Evolutionary conservation across 2,797 vertebrate genomes (phyloP).

Genomic region (Spheniscus humboldti): DNA sequence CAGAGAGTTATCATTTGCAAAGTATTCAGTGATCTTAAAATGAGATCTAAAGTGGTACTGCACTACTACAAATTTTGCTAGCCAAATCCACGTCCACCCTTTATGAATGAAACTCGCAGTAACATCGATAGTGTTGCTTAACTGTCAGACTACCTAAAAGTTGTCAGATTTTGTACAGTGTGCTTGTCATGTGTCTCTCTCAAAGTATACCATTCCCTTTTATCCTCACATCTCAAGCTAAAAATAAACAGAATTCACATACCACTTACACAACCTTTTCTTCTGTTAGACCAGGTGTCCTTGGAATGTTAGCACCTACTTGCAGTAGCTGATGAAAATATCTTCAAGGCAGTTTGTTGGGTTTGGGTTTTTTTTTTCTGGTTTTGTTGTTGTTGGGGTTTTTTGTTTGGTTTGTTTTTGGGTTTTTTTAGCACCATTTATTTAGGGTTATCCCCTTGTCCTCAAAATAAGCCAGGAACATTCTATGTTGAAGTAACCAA

Average conservation of each 20-base stretch:
- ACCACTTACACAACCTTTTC: neutral
- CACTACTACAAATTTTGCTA: neutral
- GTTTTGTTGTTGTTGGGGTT: constrained; percentile 17
- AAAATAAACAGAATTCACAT: neutral
- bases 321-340: constrained; percentile 75
- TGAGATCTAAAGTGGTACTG: neutral
- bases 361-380: neutral
- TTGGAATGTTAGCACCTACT: constrained; percentile 31
- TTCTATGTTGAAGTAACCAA: constrained; percentile 77
- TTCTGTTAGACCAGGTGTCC: neutral
- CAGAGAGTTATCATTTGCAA: neutral
- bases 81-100: neutral
- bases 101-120: neutral
- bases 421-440: constrained; percentile 73
- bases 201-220: neutral
- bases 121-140: neutral
- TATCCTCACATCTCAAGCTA: neutral
- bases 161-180: neutral
- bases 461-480: constrained; percentile 73
- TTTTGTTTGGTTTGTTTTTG: constrained; percentile 1
- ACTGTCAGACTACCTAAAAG: neutral
- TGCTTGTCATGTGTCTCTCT: neutral
- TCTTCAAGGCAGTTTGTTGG: constrained; percentile 69
- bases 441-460: constrained; percentile 76
- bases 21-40: neutral